Evolutionary conservation across 2,113 vertebrate genomes (phyloP), one percentile per base, ranked within the genome.

Genomic region (Saccopteryx leptura): DNA sequence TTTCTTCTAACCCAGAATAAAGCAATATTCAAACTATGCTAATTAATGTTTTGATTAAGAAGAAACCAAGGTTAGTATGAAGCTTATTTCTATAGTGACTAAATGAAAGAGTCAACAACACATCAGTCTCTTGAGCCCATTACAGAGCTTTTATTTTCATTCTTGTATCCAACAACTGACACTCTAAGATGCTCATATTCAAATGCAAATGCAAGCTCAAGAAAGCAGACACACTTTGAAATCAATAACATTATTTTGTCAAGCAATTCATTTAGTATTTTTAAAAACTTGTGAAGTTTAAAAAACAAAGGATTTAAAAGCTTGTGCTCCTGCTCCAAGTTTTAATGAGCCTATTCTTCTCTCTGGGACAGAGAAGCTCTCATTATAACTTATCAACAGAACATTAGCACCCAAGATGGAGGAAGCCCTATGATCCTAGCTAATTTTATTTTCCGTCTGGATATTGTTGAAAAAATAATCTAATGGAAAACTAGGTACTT

Each of bases 1-100:
- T 96, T 98, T 97, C 91, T 96, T 88, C 79, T 48, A 79, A 50
- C 14, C 39, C 65, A 94, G 91, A 96, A 94, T 69, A 97, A 96
- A 97, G 74, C 88, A 94, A 91, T 91, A 69, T 88, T 96, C 94
- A 88, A 71, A 54, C 88, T 75, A 86, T 84, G 60, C 80, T 97
- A 97, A 97, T 96, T 97, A 96, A 96, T 94, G 96, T 98, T 98
- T 97, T 98, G 96, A 98, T 98, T 90, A 96, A 96, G 96, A 89
- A 89, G 95, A 93, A 97, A 80, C 92, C 54, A 95, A 97, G 96
- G 96, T 97, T 97, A 93, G 89, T 84, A 48, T 24, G 71, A 96
- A 68, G 88, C 85, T 97, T 93, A 96, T 96, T 97, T 96, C 95
- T 81, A 92, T 85, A 96, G 84, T 95, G 95, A 96, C 97, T 97